Evolutionary conservation across 2,888 invertebrate species (phyloP).

Genomic region (Heliconius sara): DNA sequence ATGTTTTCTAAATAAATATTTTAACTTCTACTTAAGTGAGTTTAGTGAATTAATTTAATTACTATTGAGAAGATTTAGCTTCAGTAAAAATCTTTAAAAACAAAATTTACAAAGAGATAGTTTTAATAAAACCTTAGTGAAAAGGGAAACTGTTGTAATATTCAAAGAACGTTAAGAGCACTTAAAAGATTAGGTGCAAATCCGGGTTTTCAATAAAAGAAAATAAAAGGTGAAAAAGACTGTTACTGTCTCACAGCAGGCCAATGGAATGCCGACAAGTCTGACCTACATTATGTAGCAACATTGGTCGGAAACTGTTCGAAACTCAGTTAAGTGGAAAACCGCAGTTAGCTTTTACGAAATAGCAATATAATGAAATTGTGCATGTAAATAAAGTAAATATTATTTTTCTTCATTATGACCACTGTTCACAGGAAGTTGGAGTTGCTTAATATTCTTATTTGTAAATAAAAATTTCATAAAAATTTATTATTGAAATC

Average conservation of each 20-base stretch:
- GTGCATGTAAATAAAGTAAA: background rate
- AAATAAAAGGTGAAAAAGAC: conserved; percentile 38
- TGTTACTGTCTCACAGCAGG: conserved; percentile 34
- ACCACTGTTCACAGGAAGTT: no score
- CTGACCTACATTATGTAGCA: conserved; percentile 32
- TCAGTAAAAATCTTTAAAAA: conserved; percentile 3
- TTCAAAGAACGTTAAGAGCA: conserved; percentile 36
- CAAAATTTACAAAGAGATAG: conserved; percentile 1
- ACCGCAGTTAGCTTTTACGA: background rate
- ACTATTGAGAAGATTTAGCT: background rate
- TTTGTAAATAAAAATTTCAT: no score
- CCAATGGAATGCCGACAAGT: conserved; percentile 22
- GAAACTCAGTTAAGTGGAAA: conserved; percentile 14
- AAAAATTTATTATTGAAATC: no score
- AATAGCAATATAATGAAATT: conserved; percentile 7
- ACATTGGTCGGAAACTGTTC: conserved; percentile 16
- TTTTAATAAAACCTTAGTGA: conserved; percentile 12
- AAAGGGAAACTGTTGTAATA: conserved; percentile 33
- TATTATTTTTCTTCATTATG: background rate
- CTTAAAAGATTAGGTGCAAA: conserved; percentile 45
- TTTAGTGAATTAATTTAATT: background rate
- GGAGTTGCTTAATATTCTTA: no score
- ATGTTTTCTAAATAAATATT: background rate
- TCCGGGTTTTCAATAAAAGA: conserved; percentile 44
- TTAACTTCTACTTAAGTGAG: background rate